A percentile compares a stretch with the other conserved stretches of the same genome.
Conservation (phyloP, 2,113 vertebrate species). For the Archilochus colubris region DNA sequence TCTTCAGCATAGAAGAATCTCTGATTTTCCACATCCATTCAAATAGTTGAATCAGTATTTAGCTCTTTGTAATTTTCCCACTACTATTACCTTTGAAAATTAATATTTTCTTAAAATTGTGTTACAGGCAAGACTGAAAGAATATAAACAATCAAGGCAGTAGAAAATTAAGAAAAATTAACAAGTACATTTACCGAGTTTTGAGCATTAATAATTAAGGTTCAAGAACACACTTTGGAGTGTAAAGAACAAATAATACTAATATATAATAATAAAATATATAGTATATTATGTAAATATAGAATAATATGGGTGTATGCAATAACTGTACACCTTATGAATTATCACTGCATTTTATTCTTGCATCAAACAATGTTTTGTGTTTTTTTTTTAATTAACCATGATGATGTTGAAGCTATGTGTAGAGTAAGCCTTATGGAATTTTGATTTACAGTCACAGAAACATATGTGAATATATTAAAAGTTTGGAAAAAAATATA, state of each 20-base stretch:
- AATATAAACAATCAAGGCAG: neutral
- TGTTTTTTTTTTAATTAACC: neutral
- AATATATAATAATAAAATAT: too few species aligned
- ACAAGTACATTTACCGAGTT: neutral
- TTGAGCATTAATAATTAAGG: neutral
- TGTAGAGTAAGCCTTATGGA: neutral
- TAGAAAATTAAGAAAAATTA: neutral
- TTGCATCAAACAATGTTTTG: neutral
- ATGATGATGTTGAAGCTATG: neutral
- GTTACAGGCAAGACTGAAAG: neutral
- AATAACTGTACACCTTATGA: neutral
- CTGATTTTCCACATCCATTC: neutral
- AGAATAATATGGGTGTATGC: neutral
- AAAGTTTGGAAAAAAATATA: neutral
- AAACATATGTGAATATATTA: neutral
- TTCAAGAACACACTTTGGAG: neutral
- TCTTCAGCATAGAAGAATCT: neutral
- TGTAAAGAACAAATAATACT: neutral
- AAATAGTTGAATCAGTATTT: neutral
- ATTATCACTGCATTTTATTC: neutral
- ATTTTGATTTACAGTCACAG: neutral
- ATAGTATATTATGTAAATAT: neutral
- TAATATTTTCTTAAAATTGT: neutral
- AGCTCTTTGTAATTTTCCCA: neutral
- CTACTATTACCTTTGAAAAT: neutral